These are phyloP conservation scores for Liasis olivaceus DNA, from an alignment of 2,797 vertebrate species.

Conservation along the genomic window DNA sequence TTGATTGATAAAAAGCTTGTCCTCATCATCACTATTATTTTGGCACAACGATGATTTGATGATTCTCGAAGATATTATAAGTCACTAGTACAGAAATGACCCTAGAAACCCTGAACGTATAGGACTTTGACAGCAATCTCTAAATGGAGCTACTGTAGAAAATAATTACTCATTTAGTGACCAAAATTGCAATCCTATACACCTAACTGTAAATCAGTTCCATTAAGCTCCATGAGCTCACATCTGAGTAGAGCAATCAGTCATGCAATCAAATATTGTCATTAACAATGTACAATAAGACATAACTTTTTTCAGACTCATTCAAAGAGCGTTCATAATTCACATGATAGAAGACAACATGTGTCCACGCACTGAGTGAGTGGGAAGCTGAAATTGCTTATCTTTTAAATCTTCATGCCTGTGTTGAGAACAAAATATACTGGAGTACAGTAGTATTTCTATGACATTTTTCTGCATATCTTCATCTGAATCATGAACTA, in stretches of 20 bases:
- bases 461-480: not conserved
- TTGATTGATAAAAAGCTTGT: too few relatives aligned
- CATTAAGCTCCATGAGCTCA: not conserved
- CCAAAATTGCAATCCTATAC: not conserved
- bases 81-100: not conserved
- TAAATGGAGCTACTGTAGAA: not conserved
- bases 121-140: conserved; percentile 6
- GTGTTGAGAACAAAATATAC: not conserved
- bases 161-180: conserved; percentile 1
- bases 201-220: not conserved
- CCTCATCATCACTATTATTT: too few relatives aligned
- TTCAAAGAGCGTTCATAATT: not conserved
- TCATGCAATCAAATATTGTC: not conserved
- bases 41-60: too few relatives aligned
- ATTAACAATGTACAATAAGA: not conserved
- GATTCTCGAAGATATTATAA: too few relatives aligned
- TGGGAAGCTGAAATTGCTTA: not conserved
- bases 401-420: not conserved
- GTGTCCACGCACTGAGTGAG: not conserved
- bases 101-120: conserved; percentile 13
- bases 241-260: not conserved
- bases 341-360: not conserved
- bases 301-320: not conserved
- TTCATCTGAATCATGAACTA: not conserved
- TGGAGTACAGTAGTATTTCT: not conserved